Percentiles rank a stretch among this genome's conserved stretches.
Conservation (phyloP, 2,113 vertebrate genomes). For the Naja naja region DNA sequence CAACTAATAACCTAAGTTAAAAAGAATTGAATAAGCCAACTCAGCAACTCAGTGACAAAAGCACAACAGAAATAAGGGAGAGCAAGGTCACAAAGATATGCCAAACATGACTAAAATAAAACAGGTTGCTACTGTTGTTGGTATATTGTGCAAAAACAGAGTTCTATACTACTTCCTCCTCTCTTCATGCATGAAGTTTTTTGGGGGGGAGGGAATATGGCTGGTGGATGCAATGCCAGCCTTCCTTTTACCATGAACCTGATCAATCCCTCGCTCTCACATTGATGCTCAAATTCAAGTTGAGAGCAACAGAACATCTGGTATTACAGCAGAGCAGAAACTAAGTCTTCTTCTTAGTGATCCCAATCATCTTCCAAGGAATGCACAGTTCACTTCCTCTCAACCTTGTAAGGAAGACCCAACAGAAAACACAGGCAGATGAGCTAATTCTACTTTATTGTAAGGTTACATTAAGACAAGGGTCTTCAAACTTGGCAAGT, state of each 20-base stretch:
- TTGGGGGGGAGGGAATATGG: accelerated
- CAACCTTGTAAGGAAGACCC: background rate
- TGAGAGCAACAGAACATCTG: background rate
- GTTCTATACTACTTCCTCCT: background rate
- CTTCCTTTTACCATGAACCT: background rate
- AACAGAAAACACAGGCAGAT: background rate
- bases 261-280: background rate
- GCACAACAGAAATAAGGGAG: background rate
- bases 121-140: background rate
- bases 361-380: background rate
- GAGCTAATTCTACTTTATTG: background rate
- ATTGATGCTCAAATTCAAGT: background rate
- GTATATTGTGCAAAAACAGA: background rate
- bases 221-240: background rate
- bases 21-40: background rate
- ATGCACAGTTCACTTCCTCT: background rate
- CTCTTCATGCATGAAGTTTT: background rate
- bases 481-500: too few relatives aligned
- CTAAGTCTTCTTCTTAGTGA: background rate
- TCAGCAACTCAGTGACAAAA: background rate
- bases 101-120: background rate
- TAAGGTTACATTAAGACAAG: background rate
- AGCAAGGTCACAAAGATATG: background rate
- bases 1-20: background rate
- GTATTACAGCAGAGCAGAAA: background rate